phyloP scores from a whole-genome alignment of 2,888 invertebrate genomes.

The Eupeodes luniger region DNA sequence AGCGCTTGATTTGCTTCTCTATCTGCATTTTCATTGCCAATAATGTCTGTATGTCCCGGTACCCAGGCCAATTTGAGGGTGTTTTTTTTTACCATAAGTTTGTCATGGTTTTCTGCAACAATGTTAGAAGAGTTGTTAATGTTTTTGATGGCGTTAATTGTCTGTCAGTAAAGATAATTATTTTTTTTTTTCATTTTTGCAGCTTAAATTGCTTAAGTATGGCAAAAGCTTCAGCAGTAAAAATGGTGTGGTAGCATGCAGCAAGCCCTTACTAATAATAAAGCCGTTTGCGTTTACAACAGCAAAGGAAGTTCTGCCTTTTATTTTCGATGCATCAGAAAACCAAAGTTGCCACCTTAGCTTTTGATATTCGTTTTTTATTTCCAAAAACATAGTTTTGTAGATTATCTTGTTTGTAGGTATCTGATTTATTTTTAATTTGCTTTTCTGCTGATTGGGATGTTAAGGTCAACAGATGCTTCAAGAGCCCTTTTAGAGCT shows the following conservation, averaged over 20 bases:
- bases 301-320: background rate
- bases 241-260: background rate
- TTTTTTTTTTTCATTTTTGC: constrained; percentile 22
- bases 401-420: too few species aligned
- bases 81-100: background rate
- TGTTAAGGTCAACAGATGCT: too few species aligned
- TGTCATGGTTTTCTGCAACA: background rate
- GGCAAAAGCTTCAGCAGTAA: constrained; percentile 31
- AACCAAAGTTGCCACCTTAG: constrained; percentile 29
- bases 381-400: background rate
- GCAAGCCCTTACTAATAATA: background rate
- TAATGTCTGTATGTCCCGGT: constrained; percentile 2
- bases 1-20: background rate
- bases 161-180: constrained; percentile 23
- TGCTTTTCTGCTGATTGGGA: too few species aligned
- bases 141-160: constrained; percentile 26
- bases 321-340: constrained; percentile 31
- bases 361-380: background rate
- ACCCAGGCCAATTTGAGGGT: constrained; percentile 1
- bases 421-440: too few species aligned
- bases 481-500: too few species aligned
- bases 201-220: constrained; percentile 28
- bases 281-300: background rate
- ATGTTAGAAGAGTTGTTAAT: constrained; percentile 4
- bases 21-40: constrained; percentile 5